Evolutionary conservation across 2,888 invertebrate genomes (phyloP).

Genomic region (Theodoxus fluviatilis): DNA sequence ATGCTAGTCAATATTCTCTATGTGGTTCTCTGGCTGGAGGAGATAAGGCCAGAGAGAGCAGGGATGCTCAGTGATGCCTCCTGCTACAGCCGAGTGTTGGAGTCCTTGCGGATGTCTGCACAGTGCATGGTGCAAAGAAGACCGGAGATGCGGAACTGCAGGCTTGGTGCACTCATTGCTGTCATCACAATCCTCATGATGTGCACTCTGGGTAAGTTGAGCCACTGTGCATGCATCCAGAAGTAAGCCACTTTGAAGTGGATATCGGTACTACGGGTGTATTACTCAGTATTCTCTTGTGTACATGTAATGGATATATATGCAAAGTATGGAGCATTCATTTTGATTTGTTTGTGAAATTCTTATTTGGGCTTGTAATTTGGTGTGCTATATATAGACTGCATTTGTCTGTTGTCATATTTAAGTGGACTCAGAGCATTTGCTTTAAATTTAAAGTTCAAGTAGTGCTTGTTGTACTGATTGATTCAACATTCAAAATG

Average conservation of each 20-base stretch:
- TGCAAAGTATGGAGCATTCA: no score
- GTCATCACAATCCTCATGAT: slow-evolving; percentile 40
- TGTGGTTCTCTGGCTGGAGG: slow-evolving; percentile 49
- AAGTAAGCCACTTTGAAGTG: no score
- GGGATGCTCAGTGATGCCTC: neutral
- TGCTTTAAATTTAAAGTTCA: neutral
- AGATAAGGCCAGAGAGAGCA: slow-evolving; percentile 34
- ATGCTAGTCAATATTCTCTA: slow-evolving; percentile 62
- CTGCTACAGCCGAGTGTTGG: slow-evolving; percentile 24
- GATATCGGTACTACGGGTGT: neutral
- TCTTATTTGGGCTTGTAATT: no score
- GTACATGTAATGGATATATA: no score
- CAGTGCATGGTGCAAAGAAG: slow-evolving; percentile 42
- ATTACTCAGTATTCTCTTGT: neutral
- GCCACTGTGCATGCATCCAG: neutral
- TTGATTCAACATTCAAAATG: no score
- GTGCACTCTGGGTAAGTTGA: slow-evolving; percentile 44
- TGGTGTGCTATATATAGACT: no score
- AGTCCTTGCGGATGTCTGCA: slow-evolving; percentile 29
- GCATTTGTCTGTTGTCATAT: no score
- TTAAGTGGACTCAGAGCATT: neutral
- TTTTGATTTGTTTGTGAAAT: neutral
- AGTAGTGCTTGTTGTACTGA: neutral
- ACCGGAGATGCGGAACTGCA: slow-evolving; percentile 33
- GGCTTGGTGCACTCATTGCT: slow-evolving; percentile 37